Percentiles rank a stretch among this genome's conserved stretches.
Conservation (phyloP, 1,140 invertebrate species). For the Drosophila bocki region DNA sequence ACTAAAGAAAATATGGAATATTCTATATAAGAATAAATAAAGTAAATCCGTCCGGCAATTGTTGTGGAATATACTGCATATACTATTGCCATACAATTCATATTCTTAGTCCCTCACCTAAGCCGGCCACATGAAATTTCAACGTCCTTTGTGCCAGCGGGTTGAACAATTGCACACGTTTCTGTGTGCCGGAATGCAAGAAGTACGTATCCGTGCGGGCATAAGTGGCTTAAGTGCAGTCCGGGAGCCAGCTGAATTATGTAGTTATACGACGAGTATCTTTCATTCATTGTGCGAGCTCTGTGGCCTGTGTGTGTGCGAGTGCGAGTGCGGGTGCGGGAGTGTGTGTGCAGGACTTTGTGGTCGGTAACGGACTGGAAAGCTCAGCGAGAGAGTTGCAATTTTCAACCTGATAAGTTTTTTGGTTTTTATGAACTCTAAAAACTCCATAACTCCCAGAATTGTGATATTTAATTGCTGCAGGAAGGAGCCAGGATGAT, state of each 20-base stretch:
- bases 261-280: constrained; percentile 39
- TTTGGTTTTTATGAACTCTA: constrained; percentile 10
- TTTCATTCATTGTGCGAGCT: constrained; percentile 29
- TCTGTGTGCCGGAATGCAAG: constrained; percentile 76
- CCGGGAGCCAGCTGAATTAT: constrained; percentile 69
- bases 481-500: neutral
- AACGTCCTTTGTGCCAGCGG: constrained; percentile 67
- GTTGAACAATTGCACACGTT: constrained; percentile 78
- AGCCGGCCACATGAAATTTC: constrained; percentile 71
- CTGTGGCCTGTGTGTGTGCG: neutral
- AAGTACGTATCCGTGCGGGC: constrained; percentile 52
- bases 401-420: constrained; percentile 16
- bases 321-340: neutral
- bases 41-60: constrained; percentile 40
- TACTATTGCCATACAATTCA: constrained; percentile 23
- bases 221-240: constrained; percentile 74
- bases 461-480: constrained; percentile 3
- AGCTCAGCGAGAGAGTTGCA: neutral
- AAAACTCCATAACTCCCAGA: constrained; percentile 8
- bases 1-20: constrained; percentile 1
- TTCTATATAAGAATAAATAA: constrained; percentile 18
- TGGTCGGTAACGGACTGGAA: constrained; percentile 10
- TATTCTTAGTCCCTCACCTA: constrained; percentile 48
- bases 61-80: constrained; percentile 47
- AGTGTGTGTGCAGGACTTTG: constrained; percentile 2